These are phyloP conservation scores for Doris montereyensis DNA, from an alignment of 2,888 invertebrate genomes.

Conservation along the genomic window DNA sequence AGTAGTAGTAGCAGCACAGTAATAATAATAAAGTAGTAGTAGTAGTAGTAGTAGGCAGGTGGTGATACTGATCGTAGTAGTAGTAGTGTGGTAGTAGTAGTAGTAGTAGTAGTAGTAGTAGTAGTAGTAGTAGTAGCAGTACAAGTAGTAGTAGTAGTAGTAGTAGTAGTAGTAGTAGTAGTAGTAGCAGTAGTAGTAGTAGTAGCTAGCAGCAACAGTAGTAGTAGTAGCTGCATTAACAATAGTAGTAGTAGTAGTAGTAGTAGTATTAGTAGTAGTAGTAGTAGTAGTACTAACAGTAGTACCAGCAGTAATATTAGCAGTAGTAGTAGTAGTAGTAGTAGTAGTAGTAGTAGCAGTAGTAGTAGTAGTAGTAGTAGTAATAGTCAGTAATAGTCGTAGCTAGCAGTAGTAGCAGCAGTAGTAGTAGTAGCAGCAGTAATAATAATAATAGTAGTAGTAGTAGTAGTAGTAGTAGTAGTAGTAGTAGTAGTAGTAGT, in stretches of 20 bases:
- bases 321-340: background rate
- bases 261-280: too few relatives aligned
- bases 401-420: background rate
- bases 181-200: background rate
- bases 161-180: background rate
- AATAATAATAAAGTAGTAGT: background rate
- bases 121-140: background rate
- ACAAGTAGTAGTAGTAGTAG: background rate
- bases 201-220: too few relatives aligned
- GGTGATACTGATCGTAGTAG: background rate
- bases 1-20: background rate
- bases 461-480: background rate
- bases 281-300: too few relatives aligned
- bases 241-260: background rate
- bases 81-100: background rate
- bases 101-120: background rate
- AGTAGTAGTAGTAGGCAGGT: background rate
- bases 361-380: background rate
- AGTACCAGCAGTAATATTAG: too few relatives aligned
- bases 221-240: background rate
- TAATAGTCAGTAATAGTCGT: too few relatives aligned
- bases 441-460: background rate
- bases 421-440: background rate
- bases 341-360: background rate
- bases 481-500: background rate